Base-by-base conservation (phyloP, 1,140 invertebrate genomes). In the Copidosoma floridanum region DNA sequence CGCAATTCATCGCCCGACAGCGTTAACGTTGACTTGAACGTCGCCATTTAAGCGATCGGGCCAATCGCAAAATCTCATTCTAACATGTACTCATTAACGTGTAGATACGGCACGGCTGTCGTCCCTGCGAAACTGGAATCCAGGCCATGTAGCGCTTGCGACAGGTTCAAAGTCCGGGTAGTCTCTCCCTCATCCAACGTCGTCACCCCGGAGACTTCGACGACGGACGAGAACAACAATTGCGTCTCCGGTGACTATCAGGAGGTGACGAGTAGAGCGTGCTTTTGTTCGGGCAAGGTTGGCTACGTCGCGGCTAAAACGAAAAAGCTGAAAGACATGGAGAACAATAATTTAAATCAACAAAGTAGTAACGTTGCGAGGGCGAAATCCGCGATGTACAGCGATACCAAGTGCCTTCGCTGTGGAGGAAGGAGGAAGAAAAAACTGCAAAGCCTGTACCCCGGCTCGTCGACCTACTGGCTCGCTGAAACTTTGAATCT, bases 21-120 rank as follows among this genome's bases (percentile, higher is more conserved):
- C 71, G 73, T 70, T 68, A 80, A 78, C 59, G 64, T 77, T 71
- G 76, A 78, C 63, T 71, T 77, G 64, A 79, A 79, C 47, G 69
- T 75, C 64, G 69, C 78, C 50, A 72, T 78, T 64, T 77, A 73
- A 70, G 11, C 35, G 6, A 46, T 44, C 8, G 8, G 26, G n/a
- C 7, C 51, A 24, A 53, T 0, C 26, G 35, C 48, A 24, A 63
- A 16, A 57, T 16, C 27, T 26, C n/a, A 53, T 12, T 48, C 62
- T 64, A 64, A 41, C 52, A 7, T 51, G 27, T 46, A 32, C 54
- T 29, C 59, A 32, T 56, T 58, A 48, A 52, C 51, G 41, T 59
- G 18, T 50, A 59, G 57, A 59, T 53, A 16, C 48, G 35, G 21
- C 7, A 53, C 20, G 38, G 40, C n/a, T 32, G 21, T 20, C 38